A percentile compares a stretch with the other conserved stretches of the same genome.
Conservation (phyloP, 2,888 invertebrate species). For the Minunthozetes semirufus region DNA sequence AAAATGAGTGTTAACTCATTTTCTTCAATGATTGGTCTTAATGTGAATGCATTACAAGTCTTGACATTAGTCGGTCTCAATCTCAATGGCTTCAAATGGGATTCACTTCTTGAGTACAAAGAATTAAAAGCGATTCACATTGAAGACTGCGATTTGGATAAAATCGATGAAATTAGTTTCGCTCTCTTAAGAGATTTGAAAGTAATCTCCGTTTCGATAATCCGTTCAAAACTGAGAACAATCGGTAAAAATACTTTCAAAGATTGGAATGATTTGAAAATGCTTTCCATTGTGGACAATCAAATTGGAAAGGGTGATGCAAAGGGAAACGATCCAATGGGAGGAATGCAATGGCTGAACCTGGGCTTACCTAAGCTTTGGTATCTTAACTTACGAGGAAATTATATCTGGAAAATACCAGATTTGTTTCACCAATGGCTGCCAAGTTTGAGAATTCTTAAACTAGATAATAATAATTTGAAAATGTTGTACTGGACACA, state of each 20-base stretch:
- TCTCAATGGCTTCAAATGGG: neutral
- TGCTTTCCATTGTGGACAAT: neutral
- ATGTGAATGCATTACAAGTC: neutral
- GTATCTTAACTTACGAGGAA: neutral
- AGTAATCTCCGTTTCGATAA: neutral
- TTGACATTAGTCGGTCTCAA: neutral
- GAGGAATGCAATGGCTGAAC: neutral
- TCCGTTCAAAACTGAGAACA: neutral
- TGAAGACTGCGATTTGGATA: neutral
- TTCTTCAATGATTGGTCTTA: neutral
- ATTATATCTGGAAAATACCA: neutral
- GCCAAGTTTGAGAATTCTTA: neutral
- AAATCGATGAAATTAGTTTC: neutral
- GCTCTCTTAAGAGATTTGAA: neutral
- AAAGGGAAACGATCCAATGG: neutral
- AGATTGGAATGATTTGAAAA: neutral
- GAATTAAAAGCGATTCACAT: neutral
- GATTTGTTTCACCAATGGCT: neutral
- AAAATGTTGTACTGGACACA: neutral
- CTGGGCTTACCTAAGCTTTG: neutral
- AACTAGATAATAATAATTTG: conserved; percentile 5
- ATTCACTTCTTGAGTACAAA: neutral
- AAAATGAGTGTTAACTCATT: neutral
- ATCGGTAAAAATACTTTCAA: neutral
- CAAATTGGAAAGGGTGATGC: too few species aligned